phyloP scores from a whole-genome alignment of 2,113 vertebrate species.

The Genyomyrus donnyi region DNA sequence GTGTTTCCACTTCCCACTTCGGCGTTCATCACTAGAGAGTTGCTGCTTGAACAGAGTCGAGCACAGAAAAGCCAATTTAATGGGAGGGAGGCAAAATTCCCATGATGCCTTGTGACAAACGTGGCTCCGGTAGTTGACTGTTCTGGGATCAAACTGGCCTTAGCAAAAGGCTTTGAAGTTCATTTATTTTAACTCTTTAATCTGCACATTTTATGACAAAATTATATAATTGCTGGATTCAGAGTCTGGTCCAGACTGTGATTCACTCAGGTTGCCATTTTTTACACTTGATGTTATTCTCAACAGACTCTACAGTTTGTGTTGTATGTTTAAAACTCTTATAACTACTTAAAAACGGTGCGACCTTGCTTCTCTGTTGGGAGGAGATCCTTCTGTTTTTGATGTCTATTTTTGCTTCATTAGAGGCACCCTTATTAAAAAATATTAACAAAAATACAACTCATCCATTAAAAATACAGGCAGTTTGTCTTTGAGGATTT shows the following conservation, averaged over 20 bases:
- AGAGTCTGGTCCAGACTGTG: constrained; percentile 41
- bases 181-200: constrained; percentile 55
- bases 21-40: constrained; percentile 33
- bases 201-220: constrained; percentile 56
- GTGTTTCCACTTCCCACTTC: constrained; percentile 22
- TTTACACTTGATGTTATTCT: constrained; percentile 47
- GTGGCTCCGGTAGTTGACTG: constrained; percentile 41
- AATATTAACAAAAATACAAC: constrained; percentile 50
- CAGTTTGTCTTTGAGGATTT: constrained; percentile 49
- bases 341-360: constrained; percentile 37
- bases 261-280: constrained; percentile 44
- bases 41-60: constrained; percentile 22
- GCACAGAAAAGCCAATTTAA: constrained; percentile 36
- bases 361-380: constrained; percentile 54
- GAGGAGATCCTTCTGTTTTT: constrained; percentile 53
- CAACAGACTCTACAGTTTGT: constrained; percentile 29
- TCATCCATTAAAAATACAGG: constrained; percentile 57
- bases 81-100: constrained; percentile 33
- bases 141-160: constrained; percentile 40
- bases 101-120: constrained; percentile 40
- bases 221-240: constrained; percentile 54
- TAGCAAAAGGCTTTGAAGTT: constrained; percentile 50
- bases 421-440: constrained; percentile 63
- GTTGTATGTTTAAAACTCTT: constrained; percentile 34
- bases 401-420: constrained; percentile 55